Conservation (phyloP, 2,113 vertebrate genomes). For the Esox niger region DNA sequence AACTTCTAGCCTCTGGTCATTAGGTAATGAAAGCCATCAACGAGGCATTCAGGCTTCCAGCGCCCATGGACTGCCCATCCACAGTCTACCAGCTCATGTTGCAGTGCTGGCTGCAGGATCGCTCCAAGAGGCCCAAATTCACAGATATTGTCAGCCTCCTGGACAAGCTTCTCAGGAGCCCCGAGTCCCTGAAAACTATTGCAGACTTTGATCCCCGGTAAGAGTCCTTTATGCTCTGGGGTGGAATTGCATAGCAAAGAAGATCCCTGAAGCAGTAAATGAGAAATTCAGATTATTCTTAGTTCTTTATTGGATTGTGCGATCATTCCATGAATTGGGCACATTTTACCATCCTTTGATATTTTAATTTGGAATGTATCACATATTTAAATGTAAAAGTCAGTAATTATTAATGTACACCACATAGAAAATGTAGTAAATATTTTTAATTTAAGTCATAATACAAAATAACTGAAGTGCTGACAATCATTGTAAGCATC, state of each 20-base stretch:
- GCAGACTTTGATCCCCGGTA: constrained; percentile 97
- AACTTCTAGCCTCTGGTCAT: neutral
- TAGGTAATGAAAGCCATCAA: constrained; percentile 99
- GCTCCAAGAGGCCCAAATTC: constrained; percentile 87
- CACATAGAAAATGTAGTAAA: too few relatives aligned
- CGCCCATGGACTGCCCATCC: constrained; percentile 92
- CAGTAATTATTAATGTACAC: too few relatives aligned
- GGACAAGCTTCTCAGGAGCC: constrained; percentile 91
- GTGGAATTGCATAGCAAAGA: constrained; percentile 1
- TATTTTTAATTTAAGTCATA: too few relatives aligned
- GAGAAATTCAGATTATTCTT: too few relatives aligned
- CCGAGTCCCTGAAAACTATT: constrained; percentile 87
- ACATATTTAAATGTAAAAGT: too few relatives aligned
- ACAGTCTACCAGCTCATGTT: constrained; percentile 97
- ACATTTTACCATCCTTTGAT: too few relatives aligned
- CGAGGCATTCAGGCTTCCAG: constrained; percentile 90
- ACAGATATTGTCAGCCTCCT: constrained; percentile 89
- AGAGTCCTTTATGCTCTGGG: constrained; percentile 26
- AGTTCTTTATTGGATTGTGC: too few relatives aligned
- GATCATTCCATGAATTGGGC: too few relatives aligned
- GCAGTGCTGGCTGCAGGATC: constrained; percentile 95
- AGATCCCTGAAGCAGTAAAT: neutral
- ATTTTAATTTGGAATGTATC: too few relatives aligned
- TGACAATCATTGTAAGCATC: too few relatives aligned
- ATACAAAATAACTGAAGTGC: too few relatives aligned